A percentile compares a stretch with the other conserved stretches of the same genome.
Evolutionary conservation across 2,797 vertebrate species (phyloP).

Genomic region (Neostethus bicornis): DNA sequence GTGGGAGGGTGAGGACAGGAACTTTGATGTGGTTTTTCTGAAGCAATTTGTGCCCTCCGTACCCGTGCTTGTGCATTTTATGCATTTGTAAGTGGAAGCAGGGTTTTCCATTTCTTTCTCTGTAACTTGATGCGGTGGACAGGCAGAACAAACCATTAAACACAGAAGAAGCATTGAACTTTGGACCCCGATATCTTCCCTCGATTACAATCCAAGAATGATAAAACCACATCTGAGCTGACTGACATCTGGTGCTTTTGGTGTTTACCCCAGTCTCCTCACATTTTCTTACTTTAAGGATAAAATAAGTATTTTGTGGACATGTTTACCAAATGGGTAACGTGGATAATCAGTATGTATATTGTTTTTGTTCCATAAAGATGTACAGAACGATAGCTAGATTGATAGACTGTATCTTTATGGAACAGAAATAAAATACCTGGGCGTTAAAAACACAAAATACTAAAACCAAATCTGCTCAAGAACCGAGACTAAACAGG

Average conservation of each 20-base stretch:
- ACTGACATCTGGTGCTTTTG: not conserved
- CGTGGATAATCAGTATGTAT: too few relatives aligned
- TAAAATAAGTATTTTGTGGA: too few relatives aligned
- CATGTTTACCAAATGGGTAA: too few relatives aligned
- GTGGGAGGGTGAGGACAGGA: slow-evolving; percentile 1
- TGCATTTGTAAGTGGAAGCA: too few relatives aligned
- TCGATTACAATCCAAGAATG: not conserved
- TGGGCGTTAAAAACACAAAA: too few relatives aligned
- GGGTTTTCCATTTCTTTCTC: not conserved
- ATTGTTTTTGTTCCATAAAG: too few relatives aligned
- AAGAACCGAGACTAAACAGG: too few relatives aligned
- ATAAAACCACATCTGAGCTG: not conserved
- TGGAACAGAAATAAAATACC: too few relatives aligned
- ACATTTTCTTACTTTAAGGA: too few relatives aligned
- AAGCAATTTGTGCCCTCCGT: not conserved
- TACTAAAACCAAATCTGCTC: too few relatives aligned
- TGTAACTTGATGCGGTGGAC: slow-evolving; percentile 2
- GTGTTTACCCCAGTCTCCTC: not conserved
- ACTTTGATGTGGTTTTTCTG: slow-evolving; percentile 2
- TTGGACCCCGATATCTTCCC: slow-evolving; percentile 31
- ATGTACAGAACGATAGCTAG: too few relatives aligned
- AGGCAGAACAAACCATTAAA: slow-evolving; percentile 1
- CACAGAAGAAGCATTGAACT: slow-evolving; percentile 3
- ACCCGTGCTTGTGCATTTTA: not conserved
- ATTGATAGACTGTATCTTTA: too few relatives aligned